Evolutionary conservation across 92 coral and sea anemone genomes (phyloP).

Genomic region (Muricea muricata): DNA sequence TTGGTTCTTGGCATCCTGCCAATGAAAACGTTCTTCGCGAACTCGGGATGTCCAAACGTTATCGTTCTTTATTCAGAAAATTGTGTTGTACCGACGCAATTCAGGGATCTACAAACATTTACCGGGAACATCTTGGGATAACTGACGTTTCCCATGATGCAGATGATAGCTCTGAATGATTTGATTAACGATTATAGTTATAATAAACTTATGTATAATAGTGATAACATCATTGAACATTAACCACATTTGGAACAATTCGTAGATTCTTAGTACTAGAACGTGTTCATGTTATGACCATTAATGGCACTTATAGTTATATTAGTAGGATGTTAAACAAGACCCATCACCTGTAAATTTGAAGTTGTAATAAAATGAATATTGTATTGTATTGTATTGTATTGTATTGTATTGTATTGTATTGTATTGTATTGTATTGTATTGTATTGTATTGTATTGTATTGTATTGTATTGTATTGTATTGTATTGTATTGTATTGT

Average conservation of each 20-base stretch:
- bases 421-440: not conserved
- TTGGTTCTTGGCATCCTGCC: too few species aligned
- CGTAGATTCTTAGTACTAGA: not conserved
- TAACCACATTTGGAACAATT: not conserved
- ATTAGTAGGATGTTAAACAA: not conserved
- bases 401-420: too few species aligned
- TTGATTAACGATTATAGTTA: too few species aligned
- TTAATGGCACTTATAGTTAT: slow-evolving; percentile 17
- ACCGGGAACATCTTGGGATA: not conserved
- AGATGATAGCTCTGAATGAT: not conserved
- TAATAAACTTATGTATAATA: too few species aligned
- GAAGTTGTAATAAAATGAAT: too few species aligned
- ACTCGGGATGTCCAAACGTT: slow-evolving; percentile 38
- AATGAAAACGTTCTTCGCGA: slow-evolving; percentile 19
- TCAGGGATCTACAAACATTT: slow-evolving; percentile 3
- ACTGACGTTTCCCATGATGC: not conserved
- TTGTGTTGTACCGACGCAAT: slow-evolving; percentile 44
- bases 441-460: not conserved
- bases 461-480: not conserved
- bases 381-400: too few species aligned
- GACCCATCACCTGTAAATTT: too few species aligned
- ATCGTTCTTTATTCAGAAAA: slow-evolving; percentile 33
- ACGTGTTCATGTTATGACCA: not conserved
- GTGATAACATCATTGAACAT: too few species aligned
- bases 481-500: not conserved